phyloP scores from a whole-genome alignment of 2,888 invertebrate species.

The Archaeoteleia sp. region DNA sequence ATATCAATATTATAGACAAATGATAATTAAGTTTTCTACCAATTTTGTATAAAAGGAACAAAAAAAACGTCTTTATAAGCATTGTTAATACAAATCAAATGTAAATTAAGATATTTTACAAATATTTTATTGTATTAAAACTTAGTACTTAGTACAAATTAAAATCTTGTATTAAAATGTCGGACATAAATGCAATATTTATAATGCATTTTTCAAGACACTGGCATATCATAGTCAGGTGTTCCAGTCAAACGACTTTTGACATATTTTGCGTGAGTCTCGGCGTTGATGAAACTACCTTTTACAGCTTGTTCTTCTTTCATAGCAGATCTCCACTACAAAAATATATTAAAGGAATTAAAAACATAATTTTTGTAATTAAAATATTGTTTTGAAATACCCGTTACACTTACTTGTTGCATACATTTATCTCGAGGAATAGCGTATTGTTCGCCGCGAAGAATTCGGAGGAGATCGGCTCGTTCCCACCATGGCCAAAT shows the following conservation, averaged over 20 bases:
- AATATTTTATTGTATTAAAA: conserved; percentile 9
- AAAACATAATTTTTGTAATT: not conserved
- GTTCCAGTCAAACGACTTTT: conserved; percentile 80
- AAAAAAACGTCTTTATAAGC: no score
- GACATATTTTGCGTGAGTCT: conserved; percentile 84
- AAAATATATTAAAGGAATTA: conserved; percentile 40
- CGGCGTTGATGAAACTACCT: conserved; percentile 80
- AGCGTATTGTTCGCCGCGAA: conserved; percentile 80
- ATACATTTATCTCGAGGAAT: conserved; percentile 81
- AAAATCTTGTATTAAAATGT: no score
- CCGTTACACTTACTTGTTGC: conserved; percentile 77
- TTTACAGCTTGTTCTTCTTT: conserved; percentile 83
- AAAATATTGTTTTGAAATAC: not conserved
- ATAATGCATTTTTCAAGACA: no score
- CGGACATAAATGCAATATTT: no score
- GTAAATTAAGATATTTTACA: no score
- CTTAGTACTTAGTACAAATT: no score
- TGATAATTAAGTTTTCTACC: no score
- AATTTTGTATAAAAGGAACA: no score
- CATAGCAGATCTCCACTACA: conserved; percentile 83
- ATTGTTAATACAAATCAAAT: no score
- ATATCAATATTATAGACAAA: no score
- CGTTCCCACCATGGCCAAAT: conserved; percentile 92
- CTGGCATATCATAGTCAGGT: conserved; percentile 84
- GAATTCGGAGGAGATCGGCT: conserved; percentile 78